Percentiles rank a stretch among this genome's conserved stretches.
These are phyloP conservation scores for Drosophila pectinifera DNA, from an alignment of 1,140 invertebrate species.

Conservation along the genomic window DNA sequence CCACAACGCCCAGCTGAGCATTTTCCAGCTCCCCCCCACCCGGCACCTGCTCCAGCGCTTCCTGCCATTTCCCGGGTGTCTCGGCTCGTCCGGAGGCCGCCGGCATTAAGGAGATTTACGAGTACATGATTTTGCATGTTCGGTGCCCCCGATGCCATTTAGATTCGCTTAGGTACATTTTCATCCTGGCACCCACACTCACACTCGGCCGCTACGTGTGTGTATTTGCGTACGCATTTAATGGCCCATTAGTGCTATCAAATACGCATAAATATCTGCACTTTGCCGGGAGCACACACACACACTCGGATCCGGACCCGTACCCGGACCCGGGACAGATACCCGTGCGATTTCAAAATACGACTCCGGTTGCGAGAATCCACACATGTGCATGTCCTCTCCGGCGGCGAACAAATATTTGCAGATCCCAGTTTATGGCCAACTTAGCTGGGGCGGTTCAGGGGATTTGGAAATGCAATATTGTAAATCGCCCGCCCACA, in stretches of 20 bases:
- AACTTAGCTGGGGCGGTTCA: conserved; percentile 14
- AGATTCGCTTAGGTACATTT: conserved; percentile 84
- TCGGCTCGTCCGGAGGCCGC: conserved; percentile 67
- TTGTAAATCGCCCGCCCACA: conserved; percentile 39
- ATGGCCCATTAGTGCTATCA: conserved; percentile 83
- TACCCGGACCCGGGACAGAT: conserved; percentile 16
- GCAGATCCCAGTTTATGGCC: conserved; percentile 60
- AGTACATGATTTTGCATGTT: conserved; percentile 84
- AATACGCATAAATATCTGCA: conserved; percentile 84
- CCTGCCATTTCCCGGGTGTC: conserved; percentile 49
- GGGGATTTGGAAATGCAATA: conserved; percentile 55
- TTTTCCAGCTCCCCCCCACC: conserved; percentile 5
- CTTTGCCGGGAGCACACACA: conserved; percentile 63
- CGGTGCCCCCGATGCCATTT: conserved; percentile 81
- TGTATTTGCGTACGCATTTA: conserved; percentile 82
- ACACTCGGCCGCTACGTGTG: conserved; percentile 54
- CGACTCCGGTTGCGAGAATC: conserved; percentile 36
- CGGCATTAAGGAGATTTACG: conserved; percentile 82
- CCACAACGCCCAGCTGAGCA: conserved; percentile 21
- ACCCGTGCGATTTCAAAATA: conserved; percentile 41
- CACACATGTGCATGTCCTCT: conserved; percentile 12
- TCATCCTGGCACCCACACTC: conserved; percentile 68
- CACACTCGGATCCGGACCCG: too few relatives aligned
- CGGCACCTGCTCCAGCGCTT: conserved; percentile 19
- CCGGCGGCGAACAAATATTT: conserved; percentile 46